A percentile compares a stretch with the other conserved stretches of the same genome.
phyloP scores from a whole-genome alignment of 2,888 invertebrate species.

The Sminthurides aquaticus region DNA sequence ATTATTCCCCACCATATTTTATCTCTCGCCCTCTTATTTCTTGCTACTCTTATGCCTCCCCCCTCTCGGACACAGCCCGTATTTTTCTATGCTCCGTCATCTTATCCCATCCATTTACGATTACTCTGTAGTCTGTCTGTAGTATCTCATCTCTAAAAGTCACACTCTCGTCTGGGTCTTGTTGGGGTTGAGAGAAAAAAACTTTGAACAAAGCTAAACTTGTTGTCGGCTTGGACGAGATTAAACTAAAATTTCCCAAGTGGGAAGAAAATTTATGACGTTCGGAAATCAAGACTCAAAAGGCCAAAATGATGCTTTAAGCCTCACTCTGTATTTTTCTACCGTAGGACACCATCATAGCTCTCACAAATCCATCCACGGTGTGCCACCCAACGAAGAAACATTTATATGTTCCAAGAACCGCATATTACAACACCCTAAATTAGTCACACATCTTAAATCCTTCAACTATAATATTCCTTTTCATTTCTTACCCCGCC shows the following conservation, averaged over 20 bases:
- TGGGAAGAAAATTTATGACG: conserved; percentile 25
- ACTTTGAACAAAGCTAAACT: neutral
- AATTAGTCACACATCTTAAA: neutral
- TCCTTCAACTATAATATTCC: no score
- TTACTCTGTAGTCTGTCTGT: neutral
- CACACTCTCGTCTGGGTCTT: neutral
- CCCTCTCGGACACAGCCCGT: neutral
- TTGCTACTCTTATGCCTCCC: neutral
- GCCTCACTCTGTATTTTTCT: no score
- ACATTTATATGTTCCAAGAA: no score
- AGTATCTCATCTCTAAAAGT: neutral
- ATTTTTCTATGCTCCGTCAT: no score
- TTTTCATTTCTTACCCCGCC: no score
- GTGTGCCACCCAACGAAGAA: no score
- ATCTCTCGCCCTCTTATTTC: neutral
- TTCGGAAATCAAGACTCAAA: conserved; percentile 15
- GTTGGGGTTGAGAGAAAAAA: neutral
- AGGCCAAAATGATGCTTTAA: no score
- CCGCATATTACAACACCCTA: no score
- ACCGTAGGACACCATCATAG: no score
- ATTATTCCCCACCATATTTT: neutral
- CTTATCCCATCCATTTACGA: no score
- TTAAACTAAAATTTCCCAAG: conserved; percentile 26
- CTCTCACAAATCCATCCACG: no score
- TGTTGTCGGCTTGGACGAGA: conserved; percentile 1